Evolutionary conservation across 1,140 invertebrate species (phyloP).

Genomic region (Xylocopa sonorina): DNA sequence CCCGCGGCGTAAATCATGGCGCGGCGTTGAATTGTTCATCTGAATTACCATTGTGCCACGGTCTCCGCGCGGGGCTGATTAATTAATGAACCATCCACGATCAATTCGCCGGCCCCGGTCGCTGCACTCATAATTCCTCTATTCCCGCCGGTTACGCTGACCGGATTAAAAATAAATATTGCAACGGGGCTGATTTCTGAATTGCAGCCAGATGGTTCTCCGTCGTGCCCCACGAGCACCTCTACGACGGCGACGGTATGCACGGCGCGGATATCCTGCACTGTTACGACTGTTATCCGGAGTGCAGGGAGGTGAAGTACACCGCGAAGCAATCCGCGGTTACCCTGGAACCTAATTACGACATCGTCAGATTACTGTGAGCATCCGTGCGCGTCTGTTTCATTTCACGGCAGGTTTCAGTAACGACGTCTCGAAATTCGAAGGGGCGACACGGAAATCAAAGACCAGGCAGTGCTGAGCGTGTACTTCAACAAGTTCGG

Average conservation of each 20-base stretch:
- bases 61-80: not conserved
- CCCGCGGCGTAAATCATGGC: not conserved
- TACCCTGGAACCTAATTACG: constrained; percentile 17
- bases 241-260: not conserved
- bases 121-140: not conserved
- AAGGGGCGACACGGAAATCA: constrained; percentile 41
- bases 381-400: not conserved
- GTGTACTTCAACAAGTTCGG: constrained; percentile 72
- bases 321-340: constrained; percentile 45
- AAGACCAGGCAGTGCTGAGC: constrained; percentile 71
- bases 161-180: no score
- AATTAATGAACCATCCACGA: constrained; percentile 9
- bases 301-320: constrained; percentile 65
- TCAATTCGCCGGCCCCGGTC: not conserved
- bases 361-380: constrained; percentile 60
- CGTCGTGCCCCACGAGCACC: constrained; percentile 55
- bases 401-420: not conserved
- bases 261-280: constrained; percentile 38
- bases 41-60: not conserved
- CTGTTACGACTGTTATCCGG: constrained; percentile 67
- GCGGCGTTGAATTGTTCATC: not conserved
- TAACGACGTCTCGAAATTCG: not conserved
- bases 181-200: not conserved
- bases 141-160: not conserved
- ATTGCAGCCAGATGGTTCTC: constrained; percentile 64